Evolutionary conservation across 2,113 vertebrate species (phyloP).

Genomic region (Hippocampus zosterae): DNA sequence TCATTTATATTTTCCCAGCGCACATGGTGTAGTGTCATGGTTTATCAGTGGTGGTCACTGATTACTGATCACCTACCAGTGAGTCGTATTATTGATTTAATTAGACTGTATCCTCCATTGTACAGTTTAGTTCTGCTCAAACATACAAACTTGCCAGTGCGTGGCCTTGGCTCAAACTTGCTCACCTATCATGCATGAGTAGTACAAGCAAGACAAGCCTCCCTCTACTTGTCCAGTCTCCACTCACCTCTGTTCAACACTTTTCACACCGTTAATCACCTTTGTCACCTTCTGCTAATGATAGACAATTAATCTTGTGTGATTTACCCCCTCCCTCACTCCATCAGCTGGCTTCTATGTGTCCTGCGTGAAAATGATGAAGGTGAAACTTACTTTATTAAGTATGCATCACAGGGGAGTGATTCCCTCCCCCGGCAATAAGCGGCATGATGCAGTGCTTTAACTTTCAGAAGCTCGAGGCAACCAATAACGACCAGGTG

Average conservation of each 20-base stretch:
- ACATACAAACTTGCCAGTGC: neutral
- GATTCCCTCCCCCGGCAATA: slow-evolving; percentile 55
- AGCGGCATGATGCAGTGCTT: slow-evolving; percentile 49
- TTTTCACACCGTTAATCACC: slow-evolving; percentile 57
- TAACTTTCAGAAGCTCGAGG: slow-evolving; percentile 55
- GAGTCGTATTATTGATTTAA: neutral
- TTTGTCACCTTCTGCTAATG: slow-evolving; percentile 58
- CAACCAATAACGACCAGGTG: slow-evolving; percentile 59
- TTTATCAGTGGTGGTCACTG: no score
- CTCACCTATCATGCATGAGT: slow-evolving; percentile 28
- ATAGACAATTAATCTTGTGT: slow-evolving; percentile 54
- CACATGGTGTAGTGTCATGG: no score
- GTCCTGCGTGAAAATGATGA: slow-evolving; percentile 30
- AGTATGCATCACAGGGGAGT: slow-evolving; percentile 45
- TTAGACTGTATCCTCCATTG: no score
- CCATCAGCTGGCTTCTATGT: slow-evolving; percentile 19
- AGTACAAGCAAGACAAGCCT: slow-evolving; percentile 34
- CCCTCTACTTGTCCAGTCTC: slow-evolving; percentile 21
- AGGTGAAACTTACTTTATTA: slow-evolving; percentile 53
- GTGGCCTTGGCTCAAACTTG: slow-evolving; percentile 11
- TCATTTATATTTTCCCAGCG: no score
- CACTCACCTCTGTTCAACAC: slow-evolving; percentile 41
- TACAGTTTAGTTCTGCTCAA: no score
- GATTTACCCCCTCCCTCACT: slow-evolving; percentile 36
- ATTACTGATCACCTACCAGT: neutral